Base-by-base conservation (phyloP, 1,140 invertebrate species). In the Pygmarrhopalites habei region DNA sequence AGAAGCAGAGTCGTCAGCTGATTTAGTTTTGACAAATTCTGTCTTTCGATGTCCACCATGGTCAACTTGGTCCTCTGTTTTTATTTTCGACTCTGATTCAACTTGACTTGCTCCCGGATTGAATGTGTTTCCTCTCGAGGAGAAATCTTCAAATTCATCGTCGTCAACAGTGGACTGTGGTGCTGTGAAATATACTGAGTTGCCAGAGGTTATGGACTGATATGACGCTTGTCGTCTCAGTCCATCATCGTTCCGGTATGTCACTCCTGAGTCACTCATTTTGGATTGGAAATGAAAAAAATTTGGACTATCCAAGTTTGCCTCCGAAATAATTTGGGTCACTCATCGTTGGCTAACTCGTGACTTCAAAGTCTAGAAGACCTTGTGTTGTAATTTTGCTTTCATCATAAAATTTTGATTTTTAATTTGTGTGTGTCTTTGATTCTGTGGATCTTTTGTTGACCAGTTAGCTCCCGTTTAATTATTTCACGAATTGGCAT, bases 141-240 rank as follows among this genome's bases (percentile, higher is more conserved):
- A n/a, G n/a, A n/a, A 21, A n/a, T n/a, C 2, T 32, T 55, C 51
- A 32, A 55, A 55, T 32, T 55, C 51, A 19, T 55, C 51, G n/a
- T n/a, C n/a, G 26, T 55, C 51, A 21, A 26, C 29, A 19, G 17
- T 55, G 26, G 29, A 57, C 12, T 65, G 58, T 19, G 51, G 32
- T 15, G 68, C 68, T 17, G 68, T 64, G 41, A 55, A 58, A 55
- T 70, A 70, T 1, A 65, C 30, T 5, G 68, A 64, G 19, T 64
- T 66, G 3, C 58, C 62, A n/a, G 68, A 67, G 1, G 58, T 60
- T 1, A 64, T 28, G 21, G 17, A 28, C 29, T 28, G 51, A 23
- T 55, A 55, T 4, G 51, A 55, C 26, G 51, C 10, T 21, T 55
- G 51, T 15, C 51, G 51, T 12, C 51, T 55, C 25, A 55, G 15